Percentiles rank a stretch among this genome's conserved stretches.
phyloP scores from a whole-genome alignment of 2,797 vertebrate genomes.

The Sphenodon punctatus region DNA sequence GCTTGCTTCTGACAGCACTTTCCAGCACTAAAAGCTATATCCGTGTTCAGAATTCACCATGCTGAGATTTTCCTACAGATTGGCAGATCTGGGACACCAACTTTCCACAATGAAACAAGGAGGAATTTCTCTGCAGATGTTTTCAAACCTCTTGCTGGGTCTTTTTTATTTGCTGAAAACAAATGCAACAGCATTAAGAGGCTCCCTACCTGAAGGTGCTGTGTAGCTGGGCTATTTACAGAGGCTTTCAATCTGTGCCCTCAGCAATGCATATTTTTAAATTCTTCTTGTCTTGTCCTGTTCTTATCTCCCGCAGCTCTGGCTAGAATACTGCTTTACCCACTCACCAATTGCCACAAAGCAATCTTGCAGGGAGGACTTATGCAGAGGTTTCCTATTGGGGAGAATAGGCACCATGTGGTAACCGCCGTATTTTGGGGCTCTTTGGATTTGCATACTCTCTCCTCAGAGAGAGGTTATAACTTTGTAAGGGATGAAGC shows the following conservation, averaged over 20 bases:
- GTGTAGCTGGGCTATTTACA: not conserved
- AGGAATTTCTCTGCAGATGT: accelerated
- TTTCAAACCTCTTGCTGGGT: not conserved
- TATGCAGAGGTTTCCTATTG: not conserved
- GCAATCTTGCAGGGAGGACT: not conserved
- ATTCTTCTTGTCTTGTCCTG: not conserved
- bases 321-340: no score
- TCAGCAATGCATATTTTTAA: not conserved
- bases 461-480: not conserved
- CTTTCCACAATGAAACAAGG: not conserved
- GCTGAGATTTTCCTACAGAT: accelerated
- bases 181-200: not conserved
- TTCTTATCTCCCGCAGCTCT: not conserved
- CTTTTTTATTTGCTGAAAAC: not conserved
- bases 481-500: not conserved
- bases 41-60: accelerated
- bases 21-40: not conserved
- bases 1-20: not conserved
- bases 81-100: not conserved
- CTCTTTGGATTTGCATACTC: accelerated
- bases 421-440: not conserved
- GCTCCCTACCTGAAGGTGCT: not conserved
- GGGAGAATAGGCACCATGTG: not conserved
- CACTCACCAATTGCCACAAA: not conserved
- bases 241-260: not conserved